A percentile compares a stretch with the other conserved stretches of the same genome.
Conservation (phyloP, 2,888 invertebrate species). For the Magallana nippona region DNA sequence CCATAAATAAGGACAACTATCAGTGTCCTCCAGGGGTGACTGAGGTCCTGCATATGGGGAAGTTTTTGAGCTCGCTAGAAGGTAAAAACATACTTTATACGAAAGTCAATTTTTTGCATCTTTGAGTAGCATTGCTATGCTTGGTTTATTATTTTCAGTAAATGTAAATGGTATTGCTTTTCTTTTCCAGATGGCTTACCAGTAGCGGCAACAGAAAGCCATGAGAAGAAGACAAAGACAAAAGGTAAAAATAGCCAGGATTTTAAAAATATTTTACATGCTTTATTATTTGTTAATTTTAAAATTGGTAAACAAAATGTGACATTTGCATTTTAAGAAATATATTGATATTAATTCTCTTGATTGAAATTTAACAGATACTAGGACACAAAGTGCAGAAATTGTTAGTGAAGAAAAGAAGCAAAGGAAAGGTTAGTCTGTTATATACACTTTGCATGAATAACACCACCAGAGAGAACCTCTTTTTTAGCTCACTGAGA, state of each 20-base stretch:
- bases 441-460: too few relatives aligned
- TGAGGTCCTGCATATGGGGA: constrained; percentile 53
- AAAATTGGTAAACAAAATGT: not conserved
- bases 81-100: constrained; percentile 10
- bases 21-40: constrained; percentile 54
- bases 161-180: not conserved
- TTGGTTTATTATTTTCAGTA: not conserved
- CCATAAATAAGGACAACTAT: constrained; percentile 57
- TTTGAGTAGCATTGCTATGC: not conserved
- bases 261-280: not conserved
- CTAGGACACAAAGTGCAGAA: too few relatives aligned
- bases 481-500: too few relatives aligned
- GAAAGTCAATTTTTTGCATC: not conserved
- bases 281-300: constrained; percentile 13
- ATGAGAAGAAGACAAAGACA: not conserved
- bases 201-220: not conserved
- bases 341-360: not conserved
- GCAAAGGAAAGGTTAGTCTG: too few relatives aligned
- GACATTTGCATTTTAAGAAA: not conserved
- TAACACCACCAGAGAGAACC: too few relatives aligned
- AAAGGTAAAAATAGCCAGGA: not conserved
- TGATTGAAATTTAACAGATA: not conserved
- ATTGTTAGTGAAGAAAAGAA: too few relatives aligned
- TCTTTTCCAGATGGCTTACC: not conserved
- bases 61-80: constrained; percentile 49